Conservation (phyloP, 1,140 invertebrate species). For the Drosophila azteca region DNA sequence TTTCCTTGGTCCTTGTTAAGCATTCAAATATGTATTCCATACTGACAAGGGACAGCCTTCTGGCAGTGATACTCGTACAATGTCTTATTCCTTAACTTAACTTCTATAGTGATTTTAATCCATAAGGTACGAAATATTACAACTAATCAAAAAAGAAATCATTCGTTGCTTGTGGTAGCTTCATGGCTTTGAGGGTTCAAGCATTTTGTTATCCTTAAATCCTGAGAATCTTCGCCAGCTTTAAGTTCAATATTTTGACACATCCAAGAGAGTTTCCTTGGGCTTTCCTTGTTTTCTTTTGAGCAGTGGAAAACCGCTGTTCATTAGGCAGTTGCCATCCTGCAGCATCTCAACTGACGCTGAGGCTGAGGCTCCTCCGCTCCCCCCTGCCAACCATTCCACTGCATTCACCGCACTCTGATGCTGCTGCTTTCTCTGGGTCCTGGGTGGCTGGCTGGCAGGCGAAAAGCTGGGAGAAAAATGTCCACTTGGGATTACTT, state of each 20-base stretch:
- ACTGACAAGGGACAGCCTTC: conserved; percentile 26
- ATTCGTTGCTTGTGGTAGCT: no score
- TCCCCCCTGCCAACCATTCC: not conserved
- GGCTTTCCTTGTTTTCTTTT: conserved; percentile 10
- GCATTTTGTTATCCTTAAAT: not conserved
- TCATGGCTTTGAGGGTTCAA: no score
- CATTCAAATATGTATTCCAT: conserved; percentile 32
- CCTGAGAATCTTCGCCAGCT: not conserved
- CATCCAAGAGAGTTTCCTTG: conserved; percentile 2
- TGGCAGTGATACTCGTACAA: not conserved
- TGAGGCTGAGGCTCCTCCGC: no score
- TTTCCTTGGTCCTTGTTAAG: conserved; percentile 1
- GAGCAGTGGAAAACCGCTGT: conserved; percentile 27
- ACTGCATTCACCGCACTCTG: not conserved
- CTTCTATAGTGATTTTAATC: no score
- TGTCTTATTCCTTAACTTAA: not conserved
- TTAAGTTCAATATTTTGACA: conserved; percentile 15
- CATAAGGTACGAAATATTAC: no score
- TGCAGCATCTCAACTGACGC: no score
- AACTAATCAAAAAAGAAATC: no score
- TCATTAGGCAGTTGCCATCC: conserved; percentile 31
- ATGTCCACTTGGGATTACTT: conserved; percentile 76
- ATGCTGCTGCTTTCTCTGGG: conserved; percentile 20
- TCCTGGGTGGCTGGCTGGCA: conserved; percentile 33
- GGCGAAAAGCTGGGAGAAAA: conserved; percentile 12